Conservation (phyloP, 2,888 invertebrate genomes). For the Matsumyia berberina region DNA sequence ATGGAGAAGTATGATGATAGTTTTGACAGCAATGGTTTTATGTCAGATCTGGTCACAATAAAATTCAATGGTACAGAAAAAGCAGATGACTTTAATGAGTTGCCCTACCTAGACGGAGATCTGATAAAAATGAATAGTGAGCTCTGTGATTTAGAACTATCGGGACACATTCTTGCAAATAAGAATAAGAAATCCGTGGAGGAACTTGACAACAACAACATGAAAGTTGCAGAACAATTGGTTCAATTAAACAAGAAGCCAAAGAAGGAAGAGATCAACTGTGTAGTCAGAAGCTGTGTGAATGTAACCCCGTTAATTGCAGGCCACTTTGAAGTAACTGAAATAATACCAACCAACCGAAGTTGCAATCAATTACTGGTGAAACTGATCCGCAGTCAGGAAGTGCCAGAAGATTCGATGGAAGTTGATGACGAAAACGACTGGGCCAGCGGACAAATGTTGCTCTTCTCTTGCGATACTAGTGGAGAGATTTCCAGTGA, state of each 20-base stretch:
- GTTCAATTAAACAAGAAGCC: conserved; percentile 77
- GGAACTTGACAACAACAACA: conserved; percentile 74
- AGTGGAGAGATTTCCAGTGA: conserved; percentile 80
- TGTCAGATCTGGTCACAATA: conserved; percentile 78
- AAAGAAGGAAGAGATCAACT: conserved; percentile 81
- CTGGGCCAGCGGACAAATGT: conserved; percentile 80
- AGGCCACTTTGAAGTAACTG: conserved; percentile 82
- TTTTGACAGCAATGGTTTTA: conserved; percentile 82
- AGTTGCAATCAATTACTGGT: conserved; percentile 88
- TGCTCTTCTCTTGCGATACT: conserved; percentile 81
- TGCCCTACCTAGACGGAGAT: conserved; percentile 58
- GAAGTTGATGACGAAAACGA: conserved; percentile 75
- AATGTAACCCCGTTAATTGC: conserved; percentile 82
- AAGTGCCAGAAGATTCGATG: conserved; percentile 59
- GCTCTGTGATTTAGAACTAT: conserved; percentile 49
- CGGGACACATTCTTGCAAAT: conserved; percentile 51
- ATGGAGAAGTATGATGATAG: conserved; percentile 82
- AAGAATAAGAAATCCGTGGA: conserved; percentile 47
- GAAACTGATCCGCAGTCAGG: conserved; percentile 80
- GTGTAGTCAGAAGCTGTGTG: conserved; percentile 81
- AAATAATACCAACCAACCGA: conserved; percentile 88
- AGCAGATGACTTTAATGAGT: conserved; percentile 57
- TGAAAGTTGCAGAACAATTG: conserved; percentile 83
- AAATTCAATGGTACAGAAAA: conserved; percentile 68
- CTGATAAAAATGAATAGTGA: conserved; percentile 58